Base-by-base conservation (phyloP, 2,797 vertebrate species). In the Staurois parvus region DNA sequence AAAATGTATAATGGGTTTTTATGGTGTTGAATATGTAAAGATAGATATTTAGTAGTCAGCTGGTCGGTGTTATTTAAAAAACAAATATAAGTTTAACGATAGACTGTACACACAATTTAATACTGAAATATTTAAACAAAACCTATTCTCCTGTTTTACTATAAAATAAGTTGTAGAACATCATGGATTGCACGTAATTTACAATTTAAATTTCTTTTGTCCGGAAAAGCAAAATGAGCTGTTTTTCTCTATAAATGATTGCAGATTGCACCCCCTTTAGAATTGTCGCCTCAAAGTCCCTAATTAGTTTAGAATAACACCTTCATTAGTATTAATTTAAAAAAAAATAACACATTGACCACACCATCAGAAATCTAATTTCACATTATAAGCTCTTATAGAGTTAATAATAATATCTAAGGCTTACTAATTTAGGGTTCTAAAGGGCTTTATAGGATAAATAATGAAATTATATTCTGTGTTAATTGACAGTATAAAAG, bases 401-500 rank as follows among this genome's bases (percentile, higher is more conserved):
- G 88, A 88, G 88, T 87, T 88, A 89, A 89, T 90, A 81, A 88
- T 89, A 88, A 87, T 91, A 92, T 94, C 93, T 91, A 85, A 89
- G 87, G 87, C 87, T 76, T 79, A n/a, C 88, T 83, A 92, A 95
- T 93, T 92, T 91, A 93, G 94, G 92, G 93, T 91, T 92, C 90
- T 92, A 91, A 94, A 93, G 93, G 92, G 90, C 94, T 94, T 92
- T 93, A 91, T 92, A 91, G 92, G 90, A 93, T 91, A 93, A 93
- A 94, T 94, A 94, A 95, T 94, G 93, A 94, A 94, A 94, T 95
- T 94, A 94, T 94, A 94, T 93, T 94, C 93, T 89, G 89, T 89
- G 93, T 95, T 95, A 95, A 95, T 95, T 96, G 94, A 93, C 94
- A 94, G 94, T 93, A 93, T 92, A 94, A 91, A 94, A 91, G 92